Evolutionary conservation across 1,140 invertebrate genomes (phyloP), one percentile per base, ranked within the genome.

Genomic region (Camponotus pennsylvanicus): DNA sequence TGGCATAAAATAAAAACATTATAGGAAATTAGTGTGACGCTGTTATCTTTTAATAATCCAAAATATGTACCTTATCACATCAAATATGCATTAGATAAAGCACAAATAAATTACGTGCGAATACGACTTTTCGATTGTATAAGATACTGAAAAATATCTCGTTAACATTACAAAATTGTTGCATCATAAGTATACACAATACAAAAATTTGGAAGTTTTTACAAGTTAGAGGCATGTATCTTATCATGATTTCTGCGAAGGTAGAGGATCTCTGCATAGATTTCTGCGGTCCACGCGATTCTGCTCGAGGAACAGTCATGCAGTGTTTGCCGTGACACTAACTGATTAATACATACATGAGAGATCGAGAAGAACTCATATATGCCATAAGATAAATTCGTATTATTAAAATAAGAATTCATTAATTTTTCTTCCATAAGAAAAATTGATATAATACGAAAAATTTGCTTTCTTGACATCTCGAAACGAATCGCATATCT

Each of bases 291-390:
- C 57, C 57, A 40, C 21, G 66, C 9, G 64, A 79, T 75, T 78
- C n/a, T 75, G 55, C 42, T 64, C 34, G 76, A 86, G 55, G 79
- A 87, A 82, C 89, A 85, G 80, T 61, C 84, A 64, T 79, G 57
- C 87, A 91, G 87, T 90, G 80, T 89, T 85, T 73, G 77, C 32
- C 80, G 86, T 57, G 87, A 73, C 59, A 87, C 37, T 85, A 64
- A n/a, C 27, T 76, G 77, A 89, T 78, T 80, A 85, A 82, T 69
- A 57, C 45, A 73, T 40, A 42, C 32, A 40, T 34, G 21, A 57
- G n/a, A 80, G 32, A 32, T 18, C 21, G 7, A 8, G 18, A 40
- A 42, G 37, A 27, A 78, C 1, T 5, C 15, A 21, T 34, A 52
- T 32, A 13, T n/a, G 15, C 6, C 7, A 5, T 57, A 45, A 27